phyloP scores from a whole-genome alignment of 2,113 vertebrate species.

The Pardalotus punctatus region DNA sequence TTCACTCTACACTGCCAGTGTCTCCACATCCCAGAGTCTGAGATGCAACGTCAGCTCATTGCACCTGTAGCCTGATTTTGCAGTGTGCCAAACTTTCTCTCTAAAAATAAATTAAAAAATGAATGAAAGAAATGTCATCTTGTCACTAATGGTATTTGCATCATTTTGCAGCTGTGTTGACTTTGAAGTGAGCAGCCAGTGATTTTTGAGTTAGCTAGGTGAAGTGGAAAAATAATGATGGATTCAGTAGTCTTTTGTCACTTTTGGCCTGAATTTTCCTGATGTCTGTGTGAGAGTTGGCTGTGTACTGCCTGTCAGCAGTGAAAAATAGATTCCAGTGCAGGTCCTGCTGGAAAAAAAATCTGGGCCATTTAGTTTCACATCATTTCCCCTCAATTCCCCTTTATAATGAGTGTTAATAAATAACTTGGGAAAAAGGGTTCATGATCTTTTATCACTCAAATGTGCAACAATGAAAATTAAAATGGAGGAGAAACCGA shows the following conservation, averaged over 20 bases:
- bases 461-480: neutral
- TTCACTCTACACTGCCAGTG: neutral
- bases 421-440: neutral
- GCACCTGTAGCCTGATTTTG: conserved; percentile 42
- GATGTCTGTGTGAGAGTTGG: neutral
- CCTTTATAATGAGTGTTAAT: neutral
- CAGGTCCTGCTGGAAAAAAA: neutral
- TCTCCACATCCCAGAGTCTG: neutral
- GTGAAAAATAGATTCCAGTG: neutral
- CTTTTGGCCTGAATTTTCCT: neutral
- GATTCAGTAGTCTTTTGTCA: conserved; percentile 42
- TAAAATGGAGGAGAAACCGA: neutral
- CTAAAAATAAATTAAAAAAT: neutral
- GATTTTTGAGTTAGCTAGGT: conserved; percentile 52
- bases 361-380: neutral
- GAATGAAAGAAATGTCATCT: neutral
- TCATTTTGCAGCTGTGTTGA: conserved; percentile 63
- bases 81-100: neutral
- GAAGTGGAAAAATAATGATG: conserved; percentile 71
- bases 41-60: conserved; percentile 43
- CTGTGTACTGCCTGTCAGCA: neutral
- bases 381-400: neutral
- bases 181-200: conserved; percentile 39
- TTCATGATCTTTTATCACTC: neutral
- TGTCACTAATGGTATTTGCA: neutral